Evolutionary conservation across 2,113 vertebrate species (phyloP).

Genomic region (Labrus mixtus): DNA sequence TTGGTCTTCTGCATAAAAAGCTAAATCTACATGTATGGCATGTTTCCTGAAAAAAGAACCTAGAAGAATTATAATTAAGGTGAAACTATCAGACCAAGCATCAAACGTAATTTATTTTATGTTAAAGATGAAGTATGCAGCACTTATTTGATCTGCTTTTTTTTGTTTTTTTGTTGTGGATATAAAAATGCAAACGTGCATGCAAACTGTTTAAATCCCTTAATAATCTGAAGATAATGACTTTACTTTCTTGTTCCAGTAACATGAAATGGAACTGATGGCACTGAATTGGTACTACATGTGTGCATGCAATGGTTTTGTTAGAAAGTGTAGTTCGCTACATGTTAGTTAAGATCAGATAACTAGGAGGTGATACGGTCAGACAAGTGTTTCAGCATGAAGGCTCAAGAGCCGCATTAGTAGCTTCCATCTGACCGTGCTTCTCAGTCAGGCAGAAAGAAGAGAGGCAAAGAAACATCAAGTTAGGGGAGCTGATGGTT

Average conservation of each 20-base stretch:
- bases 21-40: too few species aligned
- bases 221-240: neutral
- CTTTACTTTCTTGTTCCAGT: neutral
- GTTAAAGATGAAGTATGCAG: too few species aligned
- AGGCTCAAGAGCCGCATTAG: constrained; percentile 26
- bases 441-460: constrained; percentile 59
- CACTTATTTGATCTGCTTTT: too few species aligned
- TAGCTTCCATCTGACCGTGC: constrained; percentile 45
- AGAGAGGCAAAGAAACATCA: constrained; percentile 44
- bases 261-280: neutral
- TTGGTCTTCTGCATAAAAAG: too few species aligned
- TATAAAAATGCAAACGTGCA: too few species aligned
- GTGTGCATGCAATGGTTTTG: constrained; percentile 2
- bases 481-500: constrained; percentile 49
- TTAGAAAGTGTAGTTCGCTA: constrained; percentile 25
- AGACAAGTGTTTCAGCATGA: constrained; percentile 49
- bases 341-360: constrained; percentile 28
- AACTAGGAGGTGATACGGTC: constrained; percentile 57
- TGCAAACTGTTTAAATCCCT: too few species aligned
- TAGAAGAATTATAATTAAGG: too few species aligned
- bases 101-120: too few species aligned
- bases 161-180: too few species aligned
- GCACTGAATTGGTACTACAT: neutral
- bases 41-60: too few species aligned
- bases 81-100: too few species aligned